Percentiles rank a stretch among this genome's conserved stretches.
Conservation (phyloP, 2,113 vertebrate species). For the Panurus biarmicus region DNA sequence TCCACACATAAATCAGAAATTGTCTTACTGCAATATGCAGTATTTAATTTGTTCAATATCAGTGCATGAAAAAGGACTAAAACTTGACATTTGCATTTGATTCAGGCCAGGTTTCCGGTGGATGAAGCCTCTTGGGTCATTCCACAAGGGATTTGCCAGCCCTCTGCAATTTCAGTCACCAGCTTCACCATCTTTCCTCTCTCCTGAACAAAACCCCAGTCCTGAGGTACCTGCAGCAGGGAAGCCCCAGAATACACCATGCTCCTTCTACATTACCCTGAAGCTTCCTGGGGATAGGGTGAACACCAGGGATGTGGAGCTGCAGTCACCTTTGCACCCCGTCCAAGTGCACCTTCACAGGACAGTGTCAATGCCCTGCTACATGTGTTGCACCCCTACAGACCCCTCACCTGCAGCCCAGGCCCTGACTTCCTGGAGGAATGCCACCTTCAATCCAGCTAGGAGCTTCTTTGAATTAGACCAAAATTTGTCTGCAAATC, state of each 20-base stretch:
- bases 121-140: background rate
- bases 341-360: background rate
- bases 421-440: background rate
- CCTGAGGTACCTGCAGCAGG: background rate
- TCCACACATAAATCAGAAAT: background rate
- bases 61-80: background rate
- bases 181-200: background rate
- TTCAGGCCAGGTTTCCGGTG: background rate
- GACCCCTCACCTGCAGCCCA: background rate
- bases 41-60: background rate
- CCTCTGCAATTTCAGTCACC: background rate
- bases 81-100: background rate
- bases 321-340: background rate
- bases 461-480: background rate
- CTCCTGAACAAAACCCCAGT: rapidly evolving
- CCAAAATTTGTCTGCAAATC: background rate
- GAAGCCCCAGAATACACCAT: background rate
- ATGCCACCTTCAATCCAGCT: background rate
- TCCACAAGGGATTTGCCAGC: background rate
- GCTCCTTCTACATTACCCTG: background rate
- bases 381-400: rapidly evolving
- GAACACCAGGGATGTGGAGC: background rate
- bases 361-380: background rate
- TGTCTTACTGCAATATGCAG: background rate
- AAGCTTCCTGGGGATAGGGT: background rate